A percentile compares a stretch with the other conserved stretches of the same genome.
These are phyloP conservation scores for Pterocles gutturalis DNA, from an alignment of 2,113 vertebrate genomes.

Conservation along the genomic window DNA sequence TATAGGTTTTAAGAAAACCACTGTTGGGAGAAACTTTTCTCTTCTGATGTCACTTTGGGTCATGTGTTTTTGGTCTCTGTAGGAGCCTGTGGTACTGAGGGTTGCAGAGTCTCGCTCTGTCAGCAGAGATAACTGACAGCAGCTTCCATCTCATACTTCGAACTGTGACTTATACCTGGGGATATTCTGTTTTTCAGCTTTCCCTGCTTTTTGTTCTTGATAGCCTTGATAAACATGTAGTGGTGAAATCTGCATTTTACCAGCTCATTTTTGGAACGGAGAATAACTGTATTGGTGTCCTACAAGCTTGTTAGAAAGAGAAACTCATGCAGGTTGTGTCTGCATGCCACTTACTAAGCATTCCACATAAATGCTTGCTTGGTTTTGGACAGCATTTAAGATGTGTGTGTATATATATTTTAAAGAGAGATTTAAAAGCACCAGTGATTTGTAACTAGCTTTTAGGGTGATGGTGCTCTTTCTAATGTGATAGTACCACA, in stretches of 20 bases:
- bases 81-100: not conserved
- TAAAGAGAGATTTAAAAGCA: not conserved
- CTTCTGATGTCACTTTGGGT: not conserved
- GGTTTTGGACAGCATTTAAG: not conserved
- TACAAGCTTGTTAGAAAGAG: not conserved
- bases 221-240: not conserved
- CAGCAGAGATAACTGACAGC: not conserved
- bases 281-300: not conserved
- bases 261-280: not conserved
- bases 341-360: not conserved
- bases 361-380: not conserved
- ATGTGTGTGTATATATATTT: not conserved
- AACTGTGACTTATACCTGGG: not conserved
- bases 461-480: not conserved
- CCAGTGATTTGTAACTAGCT: not conserved
- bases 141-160: not conserved
- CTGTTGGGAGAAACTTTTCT: not conserved
- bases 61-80: not conserved
- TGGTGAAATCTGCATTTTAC: not conserved
- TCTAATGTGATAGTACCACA: not conserved
- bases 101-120: not conserved
- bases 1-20: not conserved
- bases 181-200: not conserved
- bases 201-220: not conserved
- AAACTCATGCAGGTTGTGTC: not conserved